phyloP scores from a whole-genome alignment of 1,140 invertebrate genomes.

The Battus philenor region DNA sequence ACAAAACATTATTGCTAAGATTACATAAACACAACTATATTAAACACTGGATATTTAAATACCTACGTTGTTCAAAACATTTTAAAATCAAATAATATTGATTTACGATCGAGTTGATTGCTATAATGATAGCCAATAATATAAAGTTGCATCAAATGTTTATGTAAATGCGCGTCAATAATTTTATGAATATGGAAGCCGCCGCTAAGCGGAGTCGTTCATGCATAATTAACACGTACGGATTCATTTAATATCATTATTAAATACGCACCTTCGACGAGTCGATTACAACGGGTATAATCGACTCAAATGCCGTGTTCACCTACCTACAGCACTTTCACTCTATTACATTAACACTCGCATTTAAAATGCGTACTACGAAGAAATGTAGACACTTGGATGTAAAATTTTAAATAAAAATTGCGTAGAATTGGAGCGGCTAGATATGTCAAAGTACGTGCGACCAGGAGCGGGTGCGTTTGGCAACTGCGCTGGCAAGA shows the following conservation, averaged over 20 bases:
- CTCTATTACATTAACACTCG: constrained; percentile 22
- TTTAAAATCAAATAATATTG: too few relatives aligned
- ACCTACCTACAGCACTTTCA: constrained; percentile 43
- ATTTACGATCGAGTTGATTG: background rate
- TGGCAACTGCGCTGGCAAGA: constrained; percentile 61
- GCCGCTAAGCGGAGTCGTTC: too few relatives aligned
- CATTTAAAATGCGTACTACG: background rate
- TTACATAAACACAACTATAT: too few relatives aligned
- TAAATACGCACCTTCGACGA: constrained; percentile 41
- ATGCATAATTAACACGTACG: constrained; percentile 7
- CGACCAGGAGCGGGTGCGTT: constrained; percentile 63
- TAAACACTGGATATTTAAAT: too few relatives aligned
- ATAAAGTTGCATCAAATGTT: constrained; percentile 5
- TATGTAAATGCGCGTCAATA: constrained; percentile 7
- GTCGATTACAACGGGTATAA: constrained; percentile 11
- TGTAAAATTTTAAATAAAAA: background rate
- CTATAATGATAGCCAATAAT: background rate
- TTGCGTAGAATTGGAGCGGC: constrained; percentile 28
- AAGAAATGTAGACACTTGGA: background rate
- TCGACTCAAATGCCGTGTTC: constrained; percentile 20
- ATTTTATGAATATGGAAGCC: constrained; percentile 6
- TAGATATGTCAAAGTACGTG: constrained; percentile 64
- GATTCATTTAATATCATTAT: constrained; percentile 18
- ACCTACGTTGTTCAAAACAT: too few relatives aligned
- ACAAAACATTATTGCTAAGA: too few relatives aligned